Conservation (phyloP, 2,888 invertebrate species). For the Yponomeuta plumbellus region DNA sequence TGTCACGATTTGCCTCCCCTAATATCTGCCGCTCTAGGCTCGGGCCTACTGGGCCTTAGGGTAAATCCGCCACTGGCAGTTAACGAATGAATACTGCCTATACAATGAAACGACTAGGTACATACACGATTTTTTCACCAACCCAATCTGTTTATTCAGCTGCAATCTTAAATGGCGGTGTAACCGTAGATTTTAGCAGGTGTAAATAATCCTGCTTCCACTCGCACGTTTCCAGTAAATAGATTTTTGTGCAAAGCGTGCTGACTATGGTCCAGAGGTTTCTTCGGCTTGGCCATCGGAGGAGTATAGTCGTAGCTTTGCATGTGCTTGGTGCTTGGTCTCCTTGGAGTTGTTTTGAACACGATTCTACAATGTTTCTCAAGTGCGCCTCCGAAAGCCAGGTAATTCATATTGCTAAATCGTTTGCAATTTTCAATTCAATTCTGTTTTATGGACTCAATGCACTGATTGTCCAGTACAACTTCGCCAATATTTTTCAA, state of each 20-base stretch:
- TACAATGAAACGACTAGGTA: neutral
- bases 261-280: slow-evolving; percentile 15
- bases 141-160: neutral
- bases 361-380: slow-evolving; percentile 37
- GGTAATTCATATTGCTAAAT: slow-evolving; percentile 44
- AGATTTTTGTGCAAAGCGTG: slow-evolving; percentile 30
- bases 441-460: too few species aligned
- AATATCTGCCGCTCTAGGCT: too few species aligned
- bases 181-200: slow-evolving; percentile 24
- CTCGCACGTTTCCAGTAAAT: slow-evolving; percentile 35
- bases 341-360: slow-evolving; percentile 48
- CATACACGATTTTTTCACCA: neutral
- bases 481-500: too few species aligned
- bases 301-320: neutral
- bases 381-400: slow-evolving; percentile 47
- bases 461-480: too few species aligned
- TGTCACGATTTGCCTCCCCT: too few species aligned
- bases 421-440: neutral
- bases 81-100: too few species aligned
- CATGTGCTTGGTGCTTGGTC: neutral
- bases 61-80: too few species aligned
- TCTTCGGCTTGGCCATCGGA: neutral
- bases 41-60: too few species aligned
- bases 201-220: slow-evolving; percentile 32
- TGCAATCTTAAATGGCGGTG: slow-evolving; percentile 18